Base-by-base conservation (phyloP, 2,113 vertebrate species). In the Misgurnus mizolepis region DNA sequence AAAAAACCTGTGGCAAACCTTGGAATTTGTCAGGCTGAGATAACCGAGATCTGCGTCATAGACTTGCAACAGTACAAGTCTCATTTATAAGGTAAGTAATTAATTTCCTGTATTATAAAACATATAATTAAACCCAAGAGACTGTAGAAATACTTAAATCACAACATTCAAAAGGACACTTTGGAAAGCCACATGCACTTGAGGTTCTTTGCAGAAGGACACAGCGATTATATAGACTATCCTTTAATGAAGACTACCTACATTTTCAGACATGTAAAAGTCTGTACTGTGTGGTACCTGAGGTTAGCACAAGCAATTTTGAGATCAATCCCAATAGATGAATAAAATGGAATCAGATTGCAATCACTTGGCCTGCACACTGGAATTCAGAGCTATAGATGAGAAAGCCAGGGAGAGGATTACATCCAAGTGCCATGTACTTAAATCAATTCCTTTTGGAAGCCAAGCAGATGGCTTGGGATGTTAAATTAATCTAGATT, bases 401-500 rank as follows among this genome's bases (percentile, higher is more conserved):
- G 34, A 74, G 71, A 53, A 40, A 69, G 9, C 49, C 55, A 41
- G 17, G 4, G 55, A 60, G 15, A 34, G 75, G 60, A 34, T 81
- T 50, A 45, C 55, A 18, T 83, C 74, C 43, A 60, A 80, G 72
- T 68, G 62, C 40, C 67, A 17, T 65, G 68, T 81, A 56, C 69
- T 83, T 81, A 76, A 83, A 81, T 81, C 55, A 81, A 78, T 84
- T 79, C 71, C 67, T 78, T 6, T 58, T 79, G 18, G 58, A 80
- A 49, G 49, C 11, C 18, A 22, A 61, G 80, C 68, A 76, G 41
- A 70, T 39, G 49, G 67, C 39, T 65, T 75, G 67, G 75, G 58
- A 80, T 68, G 70, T 76, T 71, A 75, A 80, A 85, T 82, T 80
- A 82, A 71, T 83, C 80, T 80, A 34, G 27, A 17, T 77, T 77